Percentiles rank a stretch among this genome's conserved stretches.
phyloP scores from a whole-genome alignment of 2,888 invertebrate species.

The Apoda limacodes region DNA sequence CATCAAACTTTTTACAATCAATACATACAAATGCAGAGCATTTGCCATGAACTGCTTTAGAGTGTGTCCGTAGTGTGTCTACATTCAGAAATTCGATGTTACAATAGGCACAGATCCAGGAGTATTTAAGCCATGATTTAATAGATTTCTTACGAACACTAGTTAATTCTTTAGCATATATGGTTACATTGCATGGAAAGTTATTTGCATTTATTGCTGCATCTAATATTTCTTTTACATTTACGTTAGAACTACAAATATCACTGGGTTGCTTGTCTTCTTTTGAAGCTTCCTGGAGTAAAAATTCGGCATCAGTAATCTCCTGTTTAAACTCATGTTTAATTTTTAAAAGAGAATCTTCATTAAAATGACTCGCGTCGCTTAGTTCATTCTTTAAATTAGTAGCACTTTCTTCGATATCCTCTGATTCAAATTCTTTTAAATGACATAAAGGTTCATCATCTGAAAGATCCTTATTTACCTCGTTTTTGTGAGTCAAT shows the following conservation, averaged over 20 bases:
- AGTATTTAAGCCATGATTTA: conserved; percentile 41
- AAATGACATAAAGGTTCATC: conserved; percentile 33
- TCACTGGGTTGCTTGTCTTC: conserved; percentile 6
- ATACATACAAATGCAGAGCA: conserved; percentile 73
- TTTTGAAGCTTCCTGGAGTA: conserved; percentile 4
- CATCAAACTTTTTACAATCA: conserved; percentile 72
- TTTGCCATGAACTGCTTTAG: conserved; percentile 68
- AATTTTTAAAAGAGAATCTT: conserved; percentile 24
- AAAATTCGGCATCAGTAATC: conserved; percentile 9
- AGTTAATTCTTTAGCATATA: conserved; percentile 45
- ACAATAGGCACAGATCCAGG: conserved; percentile 43
- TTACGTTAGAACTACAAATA: conserved; percentile 25
- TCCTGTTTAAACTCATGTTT: conserved; percentile 48
- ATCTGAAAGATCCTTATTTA: conserved; percentile 32
- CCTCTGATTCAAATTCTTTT: conserved; percentile 33
- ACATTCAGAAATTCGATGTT: conserved; percentile 34
- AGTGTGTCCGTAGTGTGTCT: conserved; percentile 65
- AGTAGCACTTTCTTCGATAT: conserved; percentile 19
- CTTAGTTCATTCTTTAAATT: conserved; percentile 25
- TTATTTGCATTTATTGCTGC: conserved; percentile 37
- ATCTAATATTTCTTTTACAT: conserved; percentile 45
- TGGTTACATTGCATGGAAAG: conserved; percentile 32
- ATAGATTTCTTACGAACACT: conserved; percentile 32
- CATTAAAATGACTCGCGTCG: neutral
- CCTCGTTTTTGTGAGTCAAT: too few relatives aligned